Evolutionary conservation across 2,888 invertebrate genomes (phyloP).

Genomic region (Rutpela maculata): DNA sequence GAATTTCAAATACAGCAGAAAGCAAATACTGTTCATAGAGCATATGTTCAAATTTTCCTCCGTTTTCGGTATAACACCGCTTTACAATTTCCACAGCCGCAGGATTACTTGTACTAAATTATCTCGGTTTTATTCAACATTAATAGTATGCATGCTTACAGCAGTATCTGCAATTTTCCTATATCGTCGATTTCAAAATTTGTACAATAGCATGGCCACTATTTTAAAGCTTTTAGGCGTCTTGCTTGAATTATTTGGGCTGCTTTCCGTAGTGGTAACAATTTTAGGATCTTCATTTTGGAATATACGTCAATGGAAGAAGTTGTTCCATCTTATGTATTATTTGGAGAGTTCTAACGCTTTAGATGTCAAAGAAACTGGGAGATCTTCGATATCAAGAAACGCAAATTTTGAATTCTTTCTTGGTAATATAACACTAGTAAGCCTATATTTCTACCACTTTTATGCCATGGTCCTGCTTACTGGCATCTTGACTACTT

Average conservation of each 20-base stretch:
- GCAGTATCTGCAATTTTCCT: background rate
- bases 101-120: background rate
- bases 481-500: too few species aligned
- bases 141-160: background rate
- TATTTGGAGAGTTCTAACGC: background rate
- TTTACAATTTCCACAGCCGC: background rate
- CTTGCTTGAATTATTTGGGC: background rate
- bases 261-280: background rate
- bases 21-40: background rate
- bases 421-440: too few species aligned
- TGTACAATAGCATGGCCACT: background rate
- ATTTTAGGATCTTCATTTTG: constrained; percentile 7
- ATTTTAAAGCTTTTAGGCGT: background rate
- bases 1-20: background rate
- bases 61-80: constrained; percentile 6
- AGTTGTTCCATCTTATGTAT: background rate
- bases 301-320: constrained; percentile 5
- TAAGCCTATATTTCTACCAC: too few species aligned
- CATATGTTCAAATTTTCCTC: background rate
- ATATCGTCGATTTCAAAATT: background rate
- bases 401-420: background rate
- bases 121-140: background rate
- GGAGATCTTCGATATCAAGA: background rate
- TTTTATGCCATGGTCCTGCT: too few species aligned
- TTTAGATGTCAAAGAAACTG: background rate